Evolutionary conservation across 2,113 vertebrate genomes (phyloP).

Genomic region (Ailuropoda melanoleuca): DNA sequence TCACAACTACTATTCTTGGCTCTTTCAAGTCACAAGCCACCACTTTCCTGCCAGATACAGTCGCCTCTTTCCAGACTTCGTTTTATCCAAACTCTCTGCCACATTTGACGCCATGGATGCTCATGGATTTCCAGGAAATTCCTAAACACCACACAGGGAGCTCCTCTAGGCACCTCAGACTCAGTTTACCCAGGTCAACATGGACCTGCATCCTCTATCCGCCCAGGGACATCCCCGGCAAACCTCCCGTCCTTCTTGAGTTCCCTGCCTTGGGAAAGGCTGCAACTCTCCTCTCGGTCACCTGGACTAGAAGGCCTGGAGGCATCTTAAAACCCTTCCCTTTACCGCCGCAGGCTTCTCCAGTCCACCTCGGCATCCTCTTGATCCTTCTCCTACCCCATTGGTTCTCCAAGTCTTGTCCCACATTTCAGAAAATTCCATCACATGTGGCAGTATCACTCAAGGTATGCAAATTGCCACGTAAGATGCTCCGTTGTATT

Average conservation of each 20-base stretch:
- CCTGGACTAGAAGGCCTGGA: not conserved
- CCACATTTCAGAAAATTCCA: not conserved
- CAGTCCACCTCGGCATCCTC: not conserved
- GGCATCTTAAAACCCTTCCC: not conserved
- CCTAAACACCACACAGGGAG: not conserved
- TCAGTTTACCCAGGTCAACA: no score
- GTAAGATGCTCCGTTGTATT: not conserved
- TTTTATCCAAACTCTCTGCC: not conserved
- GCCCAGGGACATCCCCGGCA: accelerated
- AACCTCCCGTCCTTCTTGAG: not conserved
- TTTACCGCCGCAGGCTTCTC: not conserved
- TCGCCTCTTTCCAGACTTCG: not conserved
- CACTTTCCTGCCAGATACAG: not conserved
- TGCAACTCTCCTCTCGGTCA: not conserved
- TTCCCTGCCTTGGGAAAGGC: not conserved
- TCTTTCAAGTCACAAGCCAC: not conserved
- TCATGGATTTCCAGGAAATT: not conserved
- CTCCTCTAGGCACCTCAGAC: no score
- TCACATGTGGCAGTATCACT: not conserved
- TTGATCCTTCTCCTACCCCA: not conserved
- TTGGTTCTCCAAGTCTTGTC: not conserved
- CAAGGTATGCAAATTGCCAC: not conserved
- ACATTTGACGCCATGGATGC: not conserved
- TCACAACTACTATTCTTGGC: not conserved
- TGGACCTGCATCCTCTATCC: not conserved